phyloP scores from a whole-genome alignment of 1,140 invertebrate species.

The Cephus cinctus region DNA sequence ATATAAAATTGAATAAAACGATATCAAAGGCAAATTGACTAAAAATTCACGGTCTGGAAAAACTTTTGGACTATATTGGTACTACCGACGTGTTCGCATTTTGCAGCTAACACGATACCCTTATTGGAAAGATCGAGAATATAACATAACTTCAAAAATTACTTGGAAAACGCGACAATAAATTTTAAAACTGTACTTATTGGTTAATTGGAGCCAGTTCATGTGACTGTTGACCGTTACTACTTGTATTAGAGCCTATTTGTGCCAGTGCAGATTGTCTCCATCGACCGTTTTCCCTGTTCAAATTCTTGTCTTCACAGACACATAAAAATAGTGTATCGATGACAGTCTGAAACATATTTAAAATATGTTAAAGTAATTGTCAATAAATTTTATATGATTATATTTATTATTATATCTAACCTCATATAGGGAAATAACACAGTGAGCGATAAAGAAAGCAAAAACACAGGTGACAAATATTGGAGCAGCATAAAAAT shows the following conservation, averaged over 20 bases:
- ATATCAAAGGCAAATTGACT: too few relatives aligned
- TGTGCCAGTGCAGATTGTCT: slow-evolving; percentile 63
- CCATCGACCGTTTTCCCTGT: slow-evolving; percentile 66
- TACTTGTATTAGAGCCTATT: slow-evolving; percentile 45
- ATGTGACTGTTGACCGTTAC: slow-evolving; percentile 49
- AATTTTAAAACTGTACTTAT: too few relatives aligned
- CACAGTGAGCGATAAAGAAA: slow-evolving; percentile 90
- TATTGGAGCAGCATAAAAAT: slow-evolving; percentile 84
- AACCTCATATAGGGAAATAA: slow-evolving; percentile 92
- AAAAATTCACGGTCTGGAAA: too few relatives aligned
- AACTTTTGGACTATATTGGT: too few relatives aligned
- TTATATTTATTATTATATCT: slow-evolving; percentile 19
- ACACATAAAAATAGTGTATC: slow-evolving; percentile 94
- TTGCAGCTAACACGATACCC: too few relatives aligned
- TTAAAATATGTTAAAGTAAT: slow-evolving; percentile 14
- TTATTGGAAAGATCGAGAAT: too few relatives aligned
- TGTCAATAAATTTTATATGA: slow-evolving; percentile 6
- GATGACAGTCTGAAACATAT: slow-evolving; percentile 79
- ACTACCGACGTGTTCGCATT: too few relatives aligned
- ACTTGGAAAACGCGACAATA: too few relatives aligned
- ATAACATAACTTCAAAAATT: too few relatives aligned
- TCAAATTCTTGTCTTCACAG: slow-evolving; percentile 76
- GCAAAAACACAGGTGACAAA: slow-evolving; percentile 85
- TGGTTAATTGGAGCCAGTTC: slow-evolving; percentile 48
- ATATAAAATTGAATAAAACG: too few relatives aligned